Base-by-base conservation (phyloP, 1,140 invertebrate species). In the Apis laboriosa region DNA sequence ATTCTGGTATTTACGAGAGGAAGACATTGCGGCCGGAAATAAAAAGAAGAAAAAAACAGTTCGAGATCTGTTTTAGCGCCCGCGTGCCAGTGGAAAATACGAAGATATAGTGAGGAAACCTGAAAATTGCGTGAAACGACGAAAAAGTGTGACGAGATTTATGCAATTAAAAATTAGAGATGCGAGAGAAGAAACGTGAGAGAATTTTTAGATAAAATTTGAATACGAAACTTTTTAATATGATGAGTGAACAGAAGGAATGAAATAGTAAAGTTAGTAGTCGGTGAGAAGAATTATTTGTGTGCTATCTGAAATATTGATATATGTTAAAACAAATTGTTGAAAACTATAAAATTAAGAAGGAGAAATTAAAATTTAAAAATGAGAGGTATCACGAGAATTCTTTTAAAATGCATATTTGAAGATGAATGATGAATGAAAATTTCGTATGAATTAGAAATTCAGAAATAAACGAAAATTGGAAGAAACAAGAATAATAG, bases 371-470 rank as follows among this genome's bases (percentile, higher is more conserved):
- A 53, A 71, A 12, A 17, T 71, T 12, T 17, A 19, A 71, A 53
- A 53, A 15, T 43, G 43, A 13, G 43, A 8, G 19, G 21, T 1
- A 21, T 49, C 21, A n/a, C 8, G 43, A 15, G 13, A 15, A 70
- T 72, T 74, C 51, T 53, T 34, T 24, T 61, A 43, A 74, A 81
- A 82, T 77, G 60, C 49, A 58, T 77, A 72, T 73, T 66, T 77
- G 73, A 61, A 73, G 74, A 85, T 85, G 34, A 34, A 34, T 34
- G 34, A 34, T 34, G 34, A 34, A 34, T 34, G 34, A 34, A 34
- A 34, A 34, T 82, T 85, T 72, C 70, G 77, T 77, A 67, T 70
- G 79, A 85, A 77, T 72, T 77, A 61, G 58, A 28, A 85, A 86
- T 86, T 86, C 73, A 85, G 49, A 51, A 73, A 53, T 60, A 64